Evolutionary conservation across 2,797 vertebrate genomes (phyloP).

Genomic region (Cryptoblepharus egeriae): DNA sequence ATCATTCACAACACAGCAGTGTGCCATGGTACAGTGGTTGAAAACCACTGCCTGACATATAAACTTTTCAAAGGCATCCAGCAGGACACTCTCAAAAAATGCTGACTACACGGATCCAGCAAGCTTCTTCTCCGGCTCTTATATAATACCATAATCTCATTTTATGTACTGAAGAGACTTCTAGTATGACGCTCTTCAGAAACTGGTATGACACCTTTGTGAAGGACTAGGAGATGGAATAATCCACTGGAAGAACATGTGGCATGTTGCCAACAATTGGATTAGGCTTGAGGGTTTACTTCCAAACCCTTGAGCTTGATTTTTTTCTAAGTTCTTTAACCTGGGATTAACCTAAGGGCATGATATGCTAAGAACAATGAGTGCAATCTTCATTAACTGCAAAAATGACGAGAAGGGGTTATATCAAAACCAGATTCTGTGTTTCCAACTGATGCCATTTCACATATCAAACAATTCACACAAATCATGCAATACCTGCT

Average conservation of each 20-base stretch:
- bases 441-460: not conserved
- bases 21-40: no score
- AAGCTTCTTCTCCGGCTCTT: not conserved
- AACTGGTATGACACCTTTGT: not conserved
- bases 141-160: not conserved
- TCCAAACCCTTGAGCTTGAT: not conserved
- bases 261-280: not conserved
- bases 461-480: fast-evolving
- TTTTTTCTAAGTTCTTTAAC: not conserved
- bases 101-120: not conserved
- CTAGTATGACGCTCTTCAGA: not conserved
- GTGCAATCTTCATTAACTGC: not conserved
- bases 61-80: not conserved
- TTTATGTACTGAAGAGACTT: not conserved
- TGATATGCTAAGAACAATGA: not conserved
- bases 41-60: no score
- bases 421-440: not conserved
- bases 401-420: not conserved
- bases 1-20: no score
- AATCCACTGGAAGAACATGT: not conserved
- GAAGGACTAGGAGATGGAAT: not conserved
- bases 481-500: conserved; percentile 81
- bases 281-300: not conserved
- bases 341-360: not conserved
- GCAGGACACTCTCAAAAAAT: not conserved